phyloP scores from a whole-genome alignment of 2,797 vertebrate genomes.

The Labeo calbasu region DNA sequence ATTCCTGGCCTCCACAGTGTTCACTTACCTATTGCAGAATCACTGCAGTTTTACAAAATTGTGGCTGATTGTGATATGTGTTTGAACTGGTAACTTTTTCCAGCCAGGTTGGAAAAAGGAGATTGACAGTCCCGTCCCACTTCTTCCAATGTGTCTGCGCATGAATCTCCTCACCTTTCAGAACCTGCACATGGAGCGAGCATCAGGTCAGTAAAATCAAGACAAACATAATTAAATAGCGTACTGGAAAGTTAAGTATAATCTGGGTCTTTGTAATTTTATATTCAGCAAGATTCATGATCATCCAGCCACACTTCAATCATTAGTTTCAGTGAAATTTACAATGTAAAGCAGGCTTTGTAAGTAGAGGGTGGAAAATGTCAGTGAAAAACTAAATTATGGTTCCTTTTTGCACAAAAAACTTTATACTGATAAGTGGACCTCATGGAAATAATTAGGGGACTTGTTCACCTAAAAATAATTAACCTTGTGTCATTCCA shows the following conservation, averaged over 20 bases:
- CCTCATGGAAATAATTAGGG: constrained; percentile 19
- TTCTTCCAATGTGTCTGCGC: background rate
- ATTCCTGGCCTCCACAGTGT: background rate
- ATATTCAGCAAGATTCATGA: background rate
- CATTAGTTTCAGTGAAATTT: background rate
- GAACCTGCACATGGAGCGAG: background rate
- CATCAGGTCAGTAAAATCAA: background rate
- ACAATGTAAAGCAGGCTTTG: constrained; percentile 20
- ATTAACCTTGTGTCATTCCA: constrained; percentile 30
- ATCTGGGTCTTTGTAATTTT: background rate
- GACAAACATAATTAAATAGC: constrained; percentile 14
- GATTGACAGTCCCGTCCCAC: background rate
- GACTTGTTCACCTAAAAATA: constrained; percentile 27
- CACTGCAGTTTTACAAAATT: background rate
- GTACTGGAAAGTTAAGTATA: background rate
- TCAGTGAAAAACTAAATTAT: constrained; percentile 6
- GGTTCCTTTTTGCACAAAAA: constrained; percentile 5
- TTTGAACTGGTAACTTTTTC: background rate
- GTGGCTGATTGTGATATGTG: background rate
- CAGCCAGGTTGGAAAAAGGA: background rate
- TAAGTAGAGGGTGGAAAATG: constrained; percentile 14
- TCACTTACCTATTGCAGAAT: constrained; percentile 15
- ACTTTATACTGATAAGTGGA: background rate
- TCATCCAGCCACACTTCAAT: background rate
- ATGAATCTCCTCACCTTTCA: background rate